Base-by-base conservation (phyloP, 2,888 invertebrate species). In the Ryuthela nishihirai region DNA sequence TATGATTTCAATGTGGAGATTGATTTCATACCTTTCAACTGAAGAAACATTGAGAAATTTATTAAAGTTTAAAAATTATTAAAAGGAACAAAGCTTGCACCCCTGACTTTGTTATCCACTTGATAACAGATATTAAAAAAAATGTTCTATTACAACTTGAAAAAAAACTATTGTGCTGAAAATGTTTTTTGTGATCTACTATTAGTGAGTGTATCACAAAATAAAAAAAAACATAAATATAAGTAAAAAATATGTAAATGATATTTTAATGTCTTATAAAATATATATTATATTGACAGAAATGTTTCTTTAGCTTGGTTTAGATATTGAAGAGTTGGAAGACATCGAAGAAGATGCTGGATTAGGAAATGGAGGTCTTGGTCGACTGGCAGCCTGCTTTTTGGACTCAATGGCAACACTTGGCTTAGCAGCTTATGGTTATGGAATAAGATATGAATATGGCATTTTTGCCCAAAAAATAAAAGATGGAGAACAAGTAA, bases 331-430 rank as follows among this genome's bases (percentile, higher is more conserved):
- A 75, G 97, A 95, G 75, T 77, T 99, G 62, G 95, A 99, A 73
- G 94, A 95, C 69, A 81, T 95, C 66, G 99, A 99, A 74, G 95
- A 95, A 74, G 99, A 99, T 78, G 99, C 99, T 46, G 99, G 99
- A 62, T 82, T 99, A 53, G 99, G 99, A 54, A 99, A 99, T 72
- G 99, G 99, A 64, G 99, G 99, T 68, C 79, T 99, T 40, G 99
- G 99, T 36, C 86, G 99, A 64, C 78, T 99, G 68, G 99, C 99
- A 48, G 99, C 99, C 44, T 99, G 99, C 73, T 99, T 99, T 80
- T 80, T 99, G 12, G 98, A 97, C 75, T 95, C 95, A 17, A 97
- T 97, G 97, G 97, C 97, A 23, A 95, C 97, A 0, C 79, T 97
- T 29, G 95, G 95, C 7, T 80, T 99, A 71, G 94, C 99, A 35